Evolutionary conservation across 2,797 vertebrate species (phyloP), one percentile per base, ranked within the genome.

Genomic region (Esox lucius): DNA sequence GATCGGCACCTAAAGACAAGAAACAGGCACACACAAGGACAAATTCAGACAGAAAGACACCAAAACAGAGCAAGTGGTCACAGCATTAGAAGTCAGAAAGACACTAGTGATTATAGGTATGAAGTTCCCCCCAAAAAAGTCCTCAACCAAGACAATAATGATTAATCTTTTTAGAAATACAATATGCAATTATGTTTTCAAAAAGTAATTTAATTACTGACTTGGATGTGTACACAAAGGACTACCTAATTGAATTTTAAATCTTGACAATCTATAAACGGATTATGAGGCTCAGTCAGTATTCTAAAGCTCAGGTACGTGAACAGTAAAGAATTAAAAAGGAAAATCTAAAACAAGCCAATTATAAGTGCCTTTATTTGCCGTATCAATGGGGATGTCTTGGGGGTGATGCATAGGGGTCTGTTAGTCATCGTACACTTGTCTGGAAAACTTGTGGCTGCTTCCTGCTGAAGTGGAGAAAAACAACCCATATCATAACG

Each of bases 321-420:
- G 56, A 24, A 24, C n/a, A 28, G 22, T 3, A 26, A 62, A 56
- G 67, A 28, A 75, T 39, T 64, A 28, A 12, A 51, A 9, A 48
- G 53, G 46, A 13, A 74, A 19, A n/a, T n/a, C n/a, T 66, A 53
- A 75, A 65, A 26, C 0, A 35, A 67, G 17, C 28, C 46, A 70
- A 11, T 19, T 66, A 26, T 2, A 68, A 79, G 66, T 91, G 88
- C 88, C 87, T 89, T 83, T 2, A 17, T 75, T 78, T 39, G 53
- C 64, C 2, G 1, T 66, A 70, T 22, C 68, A 26, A 62, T 72
- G 74, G 0, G 0, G 72, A 86, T 5, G 74, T 80, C 73, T 80
- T 70, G 9, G 90, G 87, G 72, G 89, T 87, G 82, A 78, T 83
- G 85, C 84, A 78, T 56, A 85, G 53, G 16, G 83, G 84, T 72